phyloP scores from a whole-genome alignment of 2,113 vertebrate genomes.

The Sinocyclocheilus rhinocerous region DNA sequence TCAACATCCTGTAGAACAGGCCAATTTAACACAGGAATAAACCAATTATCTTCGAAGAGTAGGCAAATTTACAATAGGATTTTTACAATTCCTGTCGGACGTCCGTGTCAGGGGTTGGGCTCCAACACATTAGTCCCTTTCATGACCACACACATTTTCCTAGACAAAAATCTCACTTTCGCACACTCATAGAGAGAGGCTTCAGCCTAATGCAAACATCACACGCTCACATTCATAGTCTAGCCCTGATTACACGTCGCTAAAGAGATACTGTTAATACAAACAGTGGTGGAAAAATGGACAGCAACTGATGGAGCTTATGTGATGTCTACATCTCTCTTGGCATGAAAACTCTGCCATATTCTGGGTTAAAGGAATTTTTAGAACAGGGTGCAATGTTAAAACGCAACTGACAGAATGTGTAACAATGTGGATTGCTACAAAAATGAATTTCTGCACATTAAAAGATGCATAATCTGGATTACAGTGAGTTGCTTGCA shows the following conservation, averaged over 20 bases:
- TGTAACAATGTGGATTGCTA: neutral
- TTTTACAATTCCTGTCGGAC: constrained; percentile 67
- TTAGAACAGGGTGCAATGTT: neutral
- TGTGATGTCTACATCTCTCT: neutral
- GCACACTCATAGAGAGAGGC: constrained; percentile 28
- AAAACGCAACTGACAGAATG: neutral
- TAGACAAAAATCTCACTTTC: constrained; percentile 50
- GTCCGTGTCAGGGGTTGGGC: constrained; percentile 65
- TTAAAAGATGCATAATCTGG: neutral
- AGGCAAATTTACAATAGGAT: constrained; percentile 73
- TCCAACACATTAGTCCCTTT: constrained; percentile 29
- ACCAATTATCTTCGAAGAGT: constrained; percentile 73
- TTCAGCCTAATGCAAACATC: constrained; percentile 43
- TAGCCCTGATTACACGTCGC: constrained; percentile 7
- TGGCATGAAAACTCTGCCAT: neutral
- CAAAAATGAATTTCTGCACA: neutral
- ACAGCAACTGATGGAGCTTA: constrained; percentile 14
- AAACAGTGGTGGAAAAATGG: neutral
- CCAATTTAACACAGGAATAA: constrained; percentile 75
- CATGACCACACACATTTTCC: constrained; percentile 53
- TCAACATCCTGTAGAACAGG: constrained; percentile 69
- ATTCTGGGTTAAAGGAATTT: neutral
- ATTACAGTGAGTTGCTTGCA: neutral
- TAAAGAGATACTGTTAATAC: constrained; percentile 13
- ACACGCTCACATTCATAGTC: constrained; percentile 41